These are phyloP conservation scores for Coracopsis vasa DNA, from an alignment of 2,113 vertebrate species.

Conservation along the genomic window DNA sequence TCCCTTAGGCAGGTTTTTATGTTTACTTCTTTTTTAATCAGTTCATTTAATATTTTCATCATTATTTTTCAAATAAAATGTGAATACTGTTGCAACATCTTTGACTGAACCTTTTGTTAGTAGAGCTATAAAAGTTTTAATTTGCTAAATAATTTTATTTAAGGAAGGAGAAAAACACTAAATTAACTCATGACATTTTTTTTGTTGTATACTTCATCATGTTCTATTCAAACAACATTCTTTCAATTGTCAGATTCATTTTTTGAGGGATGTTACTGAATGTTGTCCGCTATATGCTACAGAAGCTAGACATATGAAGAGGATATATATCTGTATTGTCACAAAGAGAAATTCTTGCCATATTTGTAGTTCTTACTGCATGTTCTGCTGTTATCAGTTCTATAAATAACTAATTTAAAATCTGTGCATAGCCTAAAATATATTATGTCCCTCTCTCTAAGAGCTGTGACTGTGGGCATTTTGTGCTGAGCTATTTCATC, in stretches of 20 bases:
- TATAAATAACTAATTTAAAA: background rate
- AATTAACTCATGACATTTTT: background rate
- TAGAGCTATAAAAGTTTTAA: background rate
- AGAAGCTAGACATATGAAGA: background rate
- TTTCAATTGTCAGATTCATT: background rate
- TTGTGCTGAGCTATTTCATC: background rate
- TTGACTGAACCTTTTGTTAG: background rate
- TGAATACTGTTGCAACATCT: background rate
- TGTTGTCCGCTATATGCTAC: too few relatives aligned
- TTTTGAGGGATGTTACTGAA: background rate
- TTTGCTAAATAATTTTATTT: background rate
- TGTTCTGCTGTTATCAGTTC: background rate
- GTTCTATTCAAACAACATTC: background rate
- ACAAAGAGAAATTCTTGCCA: background rate
- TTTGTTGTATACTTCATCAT: background rate
- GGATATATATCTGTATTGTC: background rate
- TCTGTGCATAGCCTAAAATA: background rate
- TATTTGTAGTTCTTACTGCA: background rate
- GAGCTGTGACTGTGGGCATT: background rate
- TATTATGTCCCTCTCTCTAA: background rate
- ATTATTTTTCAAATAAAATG: background rate
- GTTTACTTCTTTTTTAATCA: background rate
- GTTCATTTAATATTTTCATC: background rate
- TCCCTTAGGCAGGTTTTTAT: background rate
- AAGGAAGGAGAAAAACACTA: background rate